Evolutionary conservation across 2,797 vertebrate genomes (phyloP).

Genomic region (Sebastes matsubarae): DNA sequence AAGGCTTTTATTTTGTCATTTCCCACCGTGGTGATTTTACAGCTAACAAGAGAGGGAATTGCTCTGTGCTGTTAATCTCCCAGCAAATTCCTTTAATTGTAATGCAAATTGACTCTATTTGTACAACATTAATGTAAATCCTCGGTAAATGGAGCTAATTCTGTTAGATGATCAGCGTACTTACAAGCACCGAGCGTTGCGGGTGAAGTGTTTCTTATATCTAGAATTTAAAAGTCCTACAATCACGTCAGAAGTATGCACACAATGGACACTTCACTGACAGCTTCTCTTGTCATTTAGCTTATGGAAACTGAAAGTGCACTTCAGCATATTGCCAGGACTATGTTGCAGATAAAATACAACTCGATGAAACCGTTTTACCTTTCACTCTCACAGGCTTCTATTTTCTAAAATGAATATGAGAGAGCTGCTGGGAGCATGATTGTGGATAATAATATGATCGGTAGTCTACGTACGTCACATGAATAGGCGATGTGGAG

Average conservation of each 20-base stretch:
- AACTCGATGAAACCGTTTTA: not conserved
- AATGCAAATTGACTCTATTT: slow-evolving; percentile 40
- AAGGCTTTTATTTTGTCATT: slow-evolving; percentile 13
- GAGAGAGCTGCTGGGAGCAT: not conserved
- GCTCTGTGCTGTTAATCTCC: slow-evolving; percentile 25
- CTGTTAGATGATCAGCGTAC: slow-evolving; percentile 11
- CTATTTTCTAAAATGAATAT: not conserved
- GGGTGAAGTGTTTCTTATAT: not conserved
- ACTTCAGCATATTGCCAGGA: not conserved
- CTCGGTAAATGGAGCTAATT: slow-evolving; percentile 25
- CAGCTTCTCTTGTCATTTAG: not conserved
- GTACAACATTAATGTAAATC: slow-evolving; percentile 23
- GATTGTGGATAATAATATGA: slow-evolving; percentile 1
- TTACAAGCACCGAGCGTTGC: not conserved
- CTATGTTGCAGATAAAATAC: not conserved
- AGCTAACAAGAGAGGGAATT: slow-evolving; percentile 9
- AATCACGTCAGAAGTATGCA: not conserved
- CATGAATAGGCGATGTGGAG: not conserved
- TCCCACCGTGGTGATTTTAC: slow-evolving; percentile 1
- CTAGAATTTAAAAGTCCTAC: not conserved
- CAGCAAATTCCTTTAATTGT: slow-evolving; percentile 31
- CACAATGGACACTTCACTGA: not conserved
- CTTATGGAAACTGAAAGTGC: not conserved
- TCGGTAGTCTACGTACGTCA: not conserved
- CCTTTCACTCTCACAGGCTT: not conserved